Conservation (phyloP, 2,113 vertebrate species). For the Sphaerodactylus townsendi region DNA sequence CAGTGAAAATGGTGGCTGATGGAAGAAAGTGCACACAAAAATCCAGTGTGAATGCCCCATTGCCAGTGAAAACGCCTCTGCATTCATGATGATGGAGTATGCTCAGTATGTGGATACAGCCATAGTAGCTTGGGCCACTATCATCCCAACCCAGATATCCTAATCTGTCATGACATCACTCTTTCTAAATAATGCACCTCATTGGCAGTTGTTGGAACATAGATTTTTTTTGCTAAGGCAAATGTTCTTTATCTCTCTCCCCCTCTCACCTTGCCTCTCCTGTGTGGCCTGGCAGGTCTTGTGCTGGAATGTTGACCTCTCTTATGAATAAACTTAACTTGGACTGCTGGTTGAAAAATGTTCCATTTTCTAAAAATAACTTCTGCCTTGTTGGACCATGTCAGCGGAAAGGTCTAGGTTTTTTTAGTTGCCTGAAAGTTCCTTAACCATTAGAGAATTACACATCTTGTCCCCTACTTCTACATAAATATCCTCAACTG, state of each 20-base stretch:
- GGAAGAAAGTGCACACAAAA: too few species aligned
- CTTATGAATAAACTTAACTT: background rate
- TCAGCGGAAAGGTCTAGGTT: too few species aligned
- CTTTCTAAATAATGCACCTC: background rate
- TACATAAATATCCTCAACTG: too few species aligned
- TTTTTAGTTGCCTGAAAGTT: too few species aligned
- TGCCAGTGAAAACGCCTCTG: too few species aligned
- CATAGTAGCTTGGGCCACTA: background rate
- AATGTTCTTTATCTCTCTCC: background rate
- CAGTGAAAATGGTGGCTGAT: too few species aligned
- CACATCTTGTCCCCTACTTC: too few species aligned
- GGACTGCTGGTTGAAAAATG: background rate
- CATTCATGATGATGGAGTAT: too few species aligned
- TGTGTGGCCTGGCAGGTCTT: background rate
- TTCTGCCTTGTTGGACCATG: background rate
- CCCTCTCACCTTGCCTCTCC: too few species aligned
- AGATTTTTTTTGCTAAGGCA: background rate
- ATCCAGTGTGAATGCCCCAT: too few species aligned
- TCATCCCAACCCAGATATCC: background rate
- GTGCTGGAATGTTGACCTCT: background rate
- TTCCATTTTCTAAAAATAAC: background rate
- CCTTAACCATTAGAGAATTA: too few species aligned
- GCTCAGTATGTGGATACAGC: too few species aligned
- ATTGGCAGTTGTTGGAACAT: background rate
- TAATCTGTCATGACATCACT: background rate